These are phyloP conservation scores for Diarsia rubi DNA, from an alignment of 2,888 invertebrate species.

Conservation along the genomic window DNA sequence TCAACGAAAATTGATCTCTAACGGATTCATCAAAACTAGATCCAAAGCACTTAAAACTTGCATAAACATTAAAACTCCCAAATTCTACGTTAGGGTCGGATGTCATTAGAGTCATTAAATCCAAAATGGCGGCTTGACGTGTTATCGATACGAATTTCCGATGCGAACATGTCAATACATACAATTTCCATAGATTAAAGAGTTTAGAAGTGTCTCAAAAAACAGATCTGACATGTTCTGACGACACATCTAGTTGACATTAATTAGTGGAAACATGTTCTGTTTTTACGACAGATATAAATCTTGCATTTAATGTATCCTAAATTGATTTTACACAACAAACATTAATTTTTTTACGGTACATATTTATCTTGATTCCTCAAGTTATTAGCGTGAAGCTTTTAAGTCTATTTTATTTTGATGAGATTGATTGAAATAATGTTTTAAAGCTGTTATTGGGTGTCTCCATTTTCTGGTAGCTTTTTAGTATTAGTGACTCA, in stretches of 20 bases:
- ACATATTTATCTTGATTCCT: constrained; percentile 46
- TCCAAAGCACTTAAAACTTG: constrained; percentile 19
- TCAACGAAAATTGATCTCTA: constrained; percentile 13
- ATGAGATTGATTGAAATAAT: constrained; percentile 47
- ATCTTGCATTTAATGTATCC: constrained; percentile 59
- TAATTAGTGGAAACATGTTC: constrained; percentile 63
- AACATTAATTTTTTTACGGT: constrained; percentile 54
- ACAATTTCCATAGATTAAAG: constrained; percentile 57
- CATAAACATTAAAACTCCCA: constrained; percentile 14
- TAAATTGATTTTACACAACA: constrained; percentile 66
- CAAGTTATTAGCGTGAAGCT: constrained; percentile 45
- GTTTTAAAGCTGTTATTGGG: constrained; percentile 23
- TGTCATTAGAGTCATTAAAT: constrained; percentile 44
- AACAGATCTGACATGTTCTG: constrained; percentile 35
- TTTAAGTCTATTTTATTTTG: constrained; percentile 30
- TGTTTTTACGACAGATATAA: constrained; percentile 59
- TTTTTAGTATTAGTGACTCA: constrained; percentile 35
- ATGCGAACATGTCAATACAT: constrained; percentile 40
- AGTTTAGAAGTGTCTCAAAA: constrained; percentile 34
- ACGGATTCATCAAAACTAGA: constrained; percentile 15
- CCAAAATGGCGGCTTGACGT: constrained; percentile 29
- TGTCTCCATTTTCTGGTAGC: constrained; percentile 29
- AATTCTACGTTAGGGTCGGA: constrained; percentile 34
- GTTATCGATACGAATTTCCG: constrained; percentile 17
- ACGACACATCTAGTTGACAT: constrained; percentile 49